A percentile compares a stretch with the other conserved stretches of the same genome.
phyloP scores from a whole-genome alignment of 2,797 vertebrate genomes.

The Hafferia zeledoni region DNA sequence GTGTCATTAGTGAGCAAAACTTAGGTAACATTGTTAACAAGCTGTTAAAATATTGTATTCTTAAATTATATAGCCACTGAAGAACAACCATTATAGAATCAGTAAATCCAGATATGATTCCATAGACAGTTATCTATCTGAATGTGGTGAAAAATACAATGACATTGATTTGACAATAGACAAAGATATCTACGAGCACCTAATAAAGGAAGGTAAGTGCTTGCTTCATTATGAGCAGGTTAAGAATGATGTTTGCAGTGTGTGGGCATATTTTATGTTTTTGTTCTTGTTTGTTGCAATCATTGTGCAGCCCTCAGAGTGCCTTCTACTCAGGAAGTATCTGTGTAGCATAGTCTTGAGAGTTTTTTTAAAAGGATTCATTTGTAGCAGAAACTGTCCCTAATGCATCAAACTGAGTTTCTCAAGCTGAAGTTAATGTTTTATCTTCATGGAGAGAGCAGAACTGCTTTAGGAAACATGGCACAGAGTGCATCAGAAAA shows the following conservation, averaged over 20 bases:
- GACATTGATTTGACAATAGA: constrained; percentile 96
- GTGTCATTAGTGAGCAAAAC: constrained; percentile 56
- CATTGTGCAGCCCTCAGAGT: not conserved
- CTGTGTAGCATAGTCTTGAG: not conserved
- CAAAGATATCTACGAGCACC: constrained; percentile 90
- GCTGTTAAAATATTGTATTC: constrained; percentile 71
- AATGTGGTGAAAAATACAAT: constrained; percentile 96
- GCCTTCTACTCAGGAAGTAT: not conserved
- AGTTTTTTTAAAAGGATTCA: not conserved
- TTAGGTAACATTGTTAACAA: constrained; percentile 48
- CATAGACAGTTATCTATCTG: constrained; percentile 97
- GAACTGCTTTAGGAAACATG: not conserved
- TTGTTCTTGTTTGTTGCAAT: not conserved
- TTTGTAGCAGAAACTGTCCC: not conserved
- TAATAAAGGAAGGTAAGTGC: constrained; percentile 88
- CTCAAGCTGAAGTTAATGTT: not conserved
- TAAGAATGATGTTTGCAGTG: constrained; percentile 40
- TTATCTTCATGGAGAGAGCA: not conserved
- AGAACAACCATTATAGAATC: constrained; percentile 93
- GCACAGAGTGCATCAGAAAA: constrained; percentile 8
- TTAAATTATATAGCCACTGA: constrained; percentile 88
- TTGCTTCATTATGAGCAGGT: constrained; percentile 26
- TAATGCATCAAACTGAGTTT: not conserved
- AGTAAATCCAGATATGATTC: constrained; percentile 98
- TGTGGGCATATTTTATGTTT: not conserved